A percentile compares a stretch with the other conserved stretches of the same genome.
Evolutionary conservation across 2,113 vertebrate genomes (phyloP).

Genomic region (Platichthys flesus): DNA sequence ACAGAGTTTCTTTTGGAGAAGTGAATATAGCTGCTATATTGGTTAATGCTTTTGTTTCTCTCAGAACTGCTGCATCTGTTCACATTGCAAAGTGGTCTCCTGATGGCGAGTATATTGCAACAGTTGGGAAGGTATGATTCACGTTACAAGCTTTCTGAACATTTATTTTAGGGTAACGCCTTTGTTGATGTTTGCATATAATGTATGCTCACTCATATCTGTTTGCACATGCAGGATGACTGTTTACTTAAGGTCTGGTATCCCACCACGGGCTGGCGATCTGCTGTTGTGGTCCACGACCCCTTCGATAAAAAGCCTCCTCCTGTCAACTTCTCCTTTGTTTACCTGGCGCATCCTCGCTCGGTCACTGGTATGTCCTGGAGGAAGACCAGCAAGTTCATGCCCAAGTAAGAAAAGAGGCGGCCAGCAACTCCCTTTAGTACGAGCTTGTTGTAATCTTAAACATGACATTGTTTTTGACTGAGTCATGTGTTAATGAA

Average conservation of each 20-base stretch:
- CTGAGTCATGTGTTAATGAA: neutral
- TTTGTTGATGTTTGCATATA: neutral
- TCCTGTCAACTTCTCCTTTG: conserved; percentile 90
- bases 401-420: conserved; percentile 86
- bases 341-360: conserved; percentile 96
- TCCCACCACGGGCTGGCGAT: conserved; percentile 94
- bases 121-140: conserved; percentile 91
- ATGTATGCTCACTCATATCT: neutral
- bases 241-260: conserved; percentile 99
- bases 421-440: no score
- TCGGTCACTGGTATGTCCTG: conserved; percentile 96
- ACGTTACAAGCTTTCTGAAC: neutral
- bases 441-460: neutral
- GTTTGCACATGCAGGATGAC: conserved; percentile 86
- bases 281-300: conserved; percentile 92
- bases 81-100: conserved; percentile 96
- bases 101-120: conserved; percentile 98
- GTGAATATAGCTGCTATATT: conserved; percentile 41
- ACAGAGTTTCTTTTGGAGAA: conserved; percentile 23
- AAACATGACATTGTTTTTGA: neutral
- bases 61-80: conserved; percentile 94
- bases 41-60: conserved; percentile 40
- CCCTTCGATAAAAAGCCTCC: conserved; percentile 85
- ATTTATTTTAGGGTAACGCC: neutral
- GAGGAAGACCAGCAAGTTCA: conserved; percentile 98